Percentiles rank a stretch among this genome's conserved stretches.
Conservation (phyloP, 2,113 vertebrate genomes). For the Empidonax alnorum region DNA sequence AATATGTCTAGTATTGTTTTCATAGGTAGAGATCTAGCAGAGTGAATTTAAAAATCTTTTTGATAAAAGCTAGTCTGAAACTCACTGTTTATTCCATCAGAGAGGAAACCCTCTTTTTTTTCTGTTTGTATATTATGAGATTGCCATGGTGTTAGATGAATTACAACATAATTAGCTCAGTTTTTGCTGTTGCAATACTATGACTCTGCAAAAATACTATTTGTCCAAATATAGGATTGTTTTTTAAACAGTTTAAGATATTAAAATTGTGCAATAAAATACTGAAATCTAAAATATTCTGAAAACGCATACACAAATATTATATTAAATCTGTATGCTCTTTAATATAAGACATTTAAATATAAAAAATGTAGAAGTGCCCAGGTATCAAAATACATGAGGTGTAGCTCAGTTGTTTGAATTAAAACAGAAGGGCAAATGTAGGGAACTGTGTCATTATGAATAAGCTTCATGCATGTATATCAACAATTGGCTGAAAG, state of each 20-base stretch:
- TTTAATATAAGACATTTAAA: background rate
- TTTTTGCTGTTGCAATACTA: background rate
- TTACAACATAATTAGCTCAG: background rate
- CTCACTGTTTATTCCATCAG: background rate
- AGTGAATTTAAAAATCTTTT: background rate
- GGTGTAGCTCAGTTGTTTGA: background rate
- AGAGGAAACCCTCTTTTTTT: background rate
- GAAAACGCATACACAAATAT: background rate
- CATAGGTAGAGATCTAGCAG: background rate
- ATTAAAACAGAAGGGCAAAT: background rate
- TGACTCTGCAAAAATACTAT: background rate
- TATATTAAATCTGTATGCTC: background rate
- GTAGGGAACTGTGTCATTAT: background rate
- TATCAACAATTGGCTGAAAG: background rate
- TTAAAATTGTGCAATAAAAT: background rate
- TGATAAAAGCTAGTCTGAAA: background rate
- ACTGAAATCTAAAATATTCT: background rate
- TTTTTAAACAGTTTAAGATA: background rate
- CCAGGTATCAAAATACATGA: background rate
- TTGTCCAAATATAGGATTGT: background rate
- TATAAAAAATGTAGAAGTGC: background rate
- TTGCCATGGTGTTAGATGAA: background rate
- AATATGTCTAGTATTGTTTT: background rate
- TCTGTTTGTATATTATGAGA: background rate
- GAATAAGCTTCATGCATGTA: background rate